phyloP scores from a whole-genome alignment of 2,113 vertebrate genomes.

The Onychostruthus taczanowskii region DNA sequence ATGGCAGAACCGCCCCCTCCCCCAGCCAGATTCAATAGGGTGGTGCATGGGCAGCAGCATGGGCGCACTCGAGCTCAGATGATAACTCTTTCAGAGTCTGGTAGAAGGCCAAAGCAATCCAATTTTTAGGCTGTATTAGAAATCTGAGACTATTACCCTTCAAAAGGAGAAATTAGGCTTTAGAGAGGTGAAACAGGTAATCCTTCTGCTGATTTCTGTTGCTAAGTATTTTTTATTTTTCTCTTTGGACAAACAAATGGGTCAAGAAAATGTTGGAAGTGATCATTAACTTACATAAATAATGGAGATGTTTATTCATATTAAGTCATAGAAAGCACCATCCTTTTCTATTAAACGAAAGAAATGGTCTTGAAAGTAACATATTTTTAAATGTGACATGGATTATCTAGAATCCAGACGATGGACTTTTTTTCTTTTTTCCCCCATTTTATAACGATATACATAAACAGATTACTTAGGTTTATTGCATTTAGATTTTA shows the following conservation, averaged over 20 bases:
- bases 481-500: neutral
- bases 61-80: constrained; percentile 3
- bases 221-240: neutral
- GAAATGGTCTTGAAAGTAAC: neutral
- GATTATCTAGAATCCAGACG: neutral
- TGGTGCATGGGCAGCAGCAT: neutral
- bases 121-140: constrained; percentile 16
- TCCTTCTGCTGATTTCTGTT: neutral
- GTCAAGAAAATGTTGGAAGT: neutral
- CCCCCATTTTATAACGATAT: neutral
- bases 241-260: neutral
- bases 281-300: neutral
- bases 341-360: neutral
- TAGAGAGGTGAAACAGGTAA: neutral
- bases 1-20: constrained; percentile 20
- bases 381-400: neutral
- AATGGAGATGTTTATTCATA: neutral
- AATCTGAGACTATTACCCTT: constrained; percentile 27
- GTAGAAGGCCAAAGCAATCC: constrained; percentile 31
- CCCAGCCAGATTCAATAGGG: neutral
- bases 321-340: neutral
- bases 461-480: neutral
- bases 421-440: neutral
- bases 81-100: constrained; percentile 40
- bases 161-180: constrained; percentile 30